Percentiles rank a stretch among this genome's conserved stretches.
phyloP scores from a whole-genome alignment of 2,888 invertebrate species.

The Pandemis heparana region DNA sequence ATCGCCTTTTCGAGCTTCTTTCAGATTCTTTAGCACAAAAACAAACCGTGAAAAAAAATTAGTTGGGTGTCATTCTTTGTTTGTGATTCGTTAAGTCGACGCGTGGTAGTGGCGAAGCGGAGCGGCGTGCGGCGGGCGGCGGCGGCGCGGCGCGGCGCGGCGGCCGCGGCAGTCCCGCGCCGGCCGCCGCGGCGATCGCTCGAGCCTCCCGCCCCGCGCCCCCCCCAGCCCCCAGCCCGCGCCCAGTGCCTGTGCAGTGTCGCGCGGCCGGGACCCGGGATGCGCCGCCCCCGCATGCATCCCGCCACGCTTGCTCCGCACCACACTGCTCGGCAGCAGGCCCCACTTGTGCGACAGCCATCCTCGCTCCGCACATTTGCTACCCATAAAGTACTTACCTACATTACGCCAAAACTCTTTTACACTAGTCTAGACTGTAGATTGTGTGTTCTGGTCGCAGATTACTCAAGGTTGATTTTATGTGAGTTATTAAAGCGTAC shows the following conservation, averaged over 20 bases:
- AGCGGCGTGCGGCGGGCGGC: constrained; percentile 3
- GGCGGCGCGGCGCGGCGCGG: constrained; percentile 20
- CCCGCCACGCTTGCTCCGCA: too few relatives aligned
- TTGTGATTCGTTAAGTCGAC: background rate
- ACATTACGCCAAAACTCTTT: too few relatives aligned
- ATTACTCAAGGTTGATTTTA: background rate
- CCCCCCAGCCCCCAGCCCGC: too few relatives aligned
- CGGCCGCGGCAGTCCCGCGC: constrained; percentile 40
- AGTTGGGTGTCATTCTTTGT: background rate
- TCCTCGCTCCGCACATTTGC: background rate
- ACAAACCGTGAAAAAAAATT: too few relatives aligned
- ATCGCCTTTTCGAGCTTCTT: background rate
- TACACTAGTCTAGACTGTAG: background rate
- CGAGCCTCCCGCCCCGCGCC: background rate
- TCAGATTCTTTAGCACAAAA: too few relatives aligned
- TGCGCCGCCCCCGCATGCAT: background rate
- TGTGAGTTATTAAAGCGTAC: background rate
- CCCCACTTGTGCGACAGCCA: background rate
- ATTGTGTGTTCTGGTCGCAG: background rate
- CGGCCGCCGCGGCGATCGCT: constrained; percentile 4
- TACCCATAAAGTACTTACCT: background rate
- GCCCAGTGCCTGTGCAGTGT: too few relatives aligned
- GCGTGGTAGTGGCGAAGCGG: background rate
- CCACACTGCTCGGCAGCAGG: background rate
- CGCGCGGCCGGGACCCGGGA: background rate